phyloP scores from a whole-genome alignment of 2,888 invertebrate genomes.

The Ophonus ardosiacus region DNA sequence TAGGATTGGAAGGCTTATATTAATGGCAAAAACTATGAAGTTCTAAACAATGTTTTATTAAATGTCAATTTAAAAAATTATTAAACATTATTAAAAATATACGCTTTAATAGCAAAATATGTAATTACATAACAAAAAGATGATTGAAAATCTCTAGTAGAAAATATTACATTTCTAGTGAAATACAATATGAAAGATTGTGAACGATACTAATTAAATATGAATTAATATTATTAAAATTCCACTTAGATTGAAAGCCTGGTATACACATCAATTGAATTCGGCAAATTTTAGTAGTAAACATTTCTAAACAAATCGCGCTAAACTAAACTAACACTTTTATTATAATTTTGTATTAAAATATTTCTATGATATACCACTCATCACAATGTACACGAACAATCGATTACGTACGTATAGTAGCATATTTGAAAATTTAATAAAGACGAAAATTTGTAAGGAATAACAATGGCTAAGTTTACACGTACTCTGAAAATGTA shows the following conservation, averaged over 20 bases:
- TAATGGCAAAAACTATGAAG: slow-evolving; percentile 38
- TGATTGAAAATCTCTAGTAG: slow-evolving; percentile 42
- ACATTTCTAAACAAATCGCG: slow-evolving; percentile 53
- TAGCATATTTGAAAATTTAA: slow-evolving; percentile 42
- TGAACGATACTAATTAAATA: slow-evolving; percentile 40
- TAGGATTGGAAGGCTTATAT: neutral
- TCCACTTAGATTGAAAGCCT: slow-evolving; percentile 57
- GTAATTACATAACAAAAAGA: slow-evolving; percentile 61
- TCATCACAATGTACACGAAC: slow-evolving; percentile 57
- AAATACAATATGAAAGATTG: slow-evolving; percentile 31
- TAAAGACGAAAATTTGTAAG: neutral
- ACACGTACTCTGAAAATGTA: neutral
- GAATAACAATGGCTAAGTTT: slow-evolving; percentile 3
- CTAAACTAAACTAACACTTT: slow-evolving; percentile 57
- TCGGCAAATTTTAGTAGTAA: slow-evolving; percentile 54
- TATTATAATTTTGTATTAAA: slow-evolving; percentile 55
- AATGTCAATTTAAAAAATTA: slow-evolving; percentile 43
- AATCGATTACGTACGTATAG: slow-evolving; percentile 52
- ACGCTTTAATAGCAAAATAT: slow-evolving; percentile 62
- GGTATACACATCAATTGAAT: slow-evolving; percentile 56
- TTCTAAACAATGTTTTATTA: slow-evolving; percentile 43
- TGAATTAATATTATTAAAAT: slow-evolving; percentile 35
- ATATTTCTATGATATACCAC: slow-evolving; percentile 59
- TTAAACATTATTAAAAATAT: slow-evolving; percentile 62
- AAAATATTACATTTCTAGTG: slow-evolving; percentile 51